A percentile compares a stretch with the other conserved stretches of the same genome.
Conservation (phyloP, 2,113 vertebrate genomes). For the Catharus bicknelli region DNA sequence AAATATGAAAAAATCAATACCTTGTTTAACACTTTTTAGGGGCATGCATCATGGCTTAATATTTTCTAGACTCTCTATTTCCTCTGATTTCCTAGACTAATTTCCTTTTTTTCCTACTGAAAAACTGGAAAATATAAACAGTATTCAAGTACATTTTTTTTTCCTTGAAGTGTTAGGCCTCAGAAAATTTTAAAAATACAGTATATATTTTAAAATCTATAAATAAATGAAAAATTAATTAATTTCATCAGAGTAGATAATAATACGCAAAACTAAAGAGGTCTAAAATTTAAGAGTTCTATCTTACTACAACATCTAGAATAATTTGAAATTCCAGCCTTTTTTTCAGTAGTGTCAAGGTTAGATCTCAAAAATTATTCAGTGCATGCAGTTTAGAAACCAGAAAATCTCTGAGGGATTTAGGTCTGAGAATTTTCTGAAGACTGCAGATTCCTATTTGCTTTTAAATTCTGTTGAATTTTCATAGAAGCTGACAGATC, state of each 20-base stretch:
- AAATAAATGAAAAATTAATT: not conserved
- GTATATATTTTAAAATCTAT: not conserved
- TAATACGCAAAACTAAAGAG: not conserved
- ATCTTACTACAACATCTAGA: not conserved
- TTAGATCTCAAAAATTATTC: not conserved
- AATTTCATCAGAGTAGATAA: not conserved
- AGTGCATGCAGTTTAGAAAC: not conserved
- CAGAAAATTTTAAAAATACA: not conserved
- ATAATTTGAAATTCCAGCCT: not conserved
- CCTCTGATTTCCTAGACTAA: not conserved
- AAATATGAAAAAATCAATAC: not conserved
- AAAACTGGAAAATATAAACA: not conserved
- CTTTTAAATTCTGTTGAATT: not conserved
- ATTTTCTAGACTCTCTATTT: not conserved
- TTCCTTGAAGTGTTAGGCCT: not conserved
- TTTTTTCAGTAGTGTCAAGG: not conserved
- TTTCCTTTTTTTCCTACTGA: fast-evolving
- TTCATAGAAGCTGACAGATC: not conserved
- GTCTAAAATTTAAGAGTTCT: not conserved
- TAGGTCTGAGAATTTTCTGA: not conserved
- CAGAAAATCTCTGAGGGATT: not conserved
- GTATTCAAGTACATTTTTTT: not conserved
- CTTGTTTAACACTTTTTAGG: not conserved
- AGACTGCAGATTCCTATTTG: not conserved
- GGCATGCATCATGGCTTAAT: not conserved